Conservation (phyloP, 1,140 invertebrate species). For the Cylas formicarius region DNA sequence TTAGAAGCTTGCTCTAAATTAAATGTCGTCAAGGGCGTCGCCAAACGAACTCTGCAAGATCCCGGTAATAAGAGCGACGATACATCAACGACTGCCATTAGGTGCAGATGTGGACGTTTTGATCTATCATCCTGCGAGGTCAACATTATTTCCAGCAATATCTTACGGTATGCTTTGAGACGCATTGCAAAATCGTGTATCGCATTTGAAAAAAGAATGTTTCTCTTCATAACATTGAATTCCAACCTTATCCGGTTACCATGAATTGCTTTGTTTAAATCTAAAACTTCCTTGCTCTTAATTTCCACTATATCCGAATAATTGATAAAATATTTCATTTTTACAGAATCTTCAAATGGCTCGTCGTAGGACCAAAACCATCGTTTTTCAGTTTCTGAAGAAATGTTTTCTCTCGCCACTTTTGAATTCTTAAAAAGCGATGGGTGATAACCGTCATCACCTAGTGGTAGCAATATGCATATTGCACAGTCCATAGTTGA, state of each 20-base stretch:
- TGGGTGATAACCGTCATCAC: constrained; percentile 4
- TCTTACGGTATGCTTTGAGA: constrained; percentile 19
- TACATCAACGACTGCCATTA: constrained; percentile 32
- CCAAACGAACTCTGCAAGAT: constrained; percentile 26
- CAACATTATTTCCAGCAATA: constrained; percentile 26
- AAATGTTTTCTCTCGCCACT: constrained; percentile 9
- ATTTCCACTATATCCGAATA: constrained; percentile 17
- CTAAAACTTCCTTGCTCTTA: constrained; percentile 13
- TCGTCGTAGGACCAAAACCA: too few relatives aligned
- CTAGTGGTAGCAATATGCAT: constrained; percentile 23
- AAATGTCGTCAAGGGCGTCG: constrained; percentile 31
- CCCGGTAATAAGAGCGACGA: constrained; percentile 31
- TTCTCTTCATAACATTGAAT: constrained; percentile 30
- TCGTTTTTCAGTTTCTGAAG: too few relatives aligned
- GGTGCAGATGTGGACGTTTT: constrained; percentile 24
- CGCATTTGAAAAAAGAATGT: constrained; percentile 21
- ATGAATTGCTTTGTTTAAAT: constrained; percentile 20
- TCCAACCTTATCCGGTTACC: constrained; percentile 18
- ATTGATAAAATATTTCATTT: too few relatives aligned
- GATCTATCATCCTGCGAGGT: not conserved
- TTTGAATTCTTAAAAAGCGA: constrained; percentile 9
- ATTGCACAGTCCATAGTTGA: constrained; percentile 23
- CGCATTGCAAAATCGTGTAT: constrained; percentile 20
- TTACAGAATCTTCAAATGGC: too few relatives aligned
- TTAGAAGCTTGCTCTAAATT: constrained; percentile 26